A percentile compares a stretch with the other conserved stretches of the same genome.
These are phyloP conservation scores for Cynopterus brachyotis DNA, from an alignment of 2,113 vertebrate species.

Conservation along the genomic window DNA sequence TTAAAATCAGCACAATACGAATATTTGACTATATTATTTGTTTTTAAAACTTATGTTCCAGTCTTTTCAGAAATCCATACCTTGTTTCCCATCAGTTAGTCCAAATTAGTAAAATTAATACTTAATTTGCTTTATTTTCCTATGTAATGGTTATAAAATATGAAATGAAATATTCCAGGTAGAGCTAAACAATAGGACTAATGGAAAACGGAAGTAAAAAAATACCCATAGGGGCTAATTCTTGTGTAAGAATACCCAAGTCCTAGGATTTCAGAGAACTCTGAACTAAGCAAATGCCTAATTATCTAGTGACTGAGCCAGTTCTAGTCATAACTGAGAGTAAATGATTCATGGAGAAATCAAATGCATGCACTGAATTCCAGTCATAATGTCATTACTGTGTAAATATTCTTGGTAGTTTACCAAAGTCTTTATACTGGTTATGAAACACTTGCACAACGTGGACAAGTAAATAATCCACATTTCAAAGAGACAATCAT, in stretches of 20 bases:
- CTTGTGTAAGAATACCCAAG: background rate
- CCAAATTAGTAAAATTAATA: background rate
- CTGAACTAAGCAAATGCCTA: background rate
- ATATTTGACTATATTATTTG: background rate
- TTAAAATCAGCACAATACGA: background rate
- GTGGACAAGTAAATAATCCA: background rate
- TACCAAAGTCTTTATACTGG: background rate
- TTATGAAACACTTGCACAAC: background rate
- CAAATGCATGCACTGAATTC: background rate
- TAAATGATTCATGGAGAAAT: background rate
- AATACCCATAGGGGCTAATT: background rate
- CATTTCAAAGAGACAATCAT: background rate
- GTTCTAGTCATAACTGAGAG: background rate
- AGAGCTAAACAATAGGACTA: background rate
- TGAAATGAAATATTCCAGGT: background rate
- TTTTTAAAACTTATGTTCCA: background rate
- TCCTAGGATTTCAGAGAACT: background rate
- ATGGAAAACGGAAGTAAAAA: background rate
- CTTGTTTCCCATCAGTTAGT: background rate
- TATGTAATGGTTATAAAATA: background rate
- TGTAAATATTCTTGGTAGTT: background rate
- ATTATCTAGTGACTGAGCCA: background rate
- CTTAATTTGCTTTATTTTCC: constrained; percentile 49
- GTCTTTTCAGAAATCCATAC: background rate
- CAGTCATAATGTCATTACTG: background rate